Evolutionary conservation across 2,797 vertebrate species (phyloP).

Genomic region (Falco novaeseelandiae): DNA sequence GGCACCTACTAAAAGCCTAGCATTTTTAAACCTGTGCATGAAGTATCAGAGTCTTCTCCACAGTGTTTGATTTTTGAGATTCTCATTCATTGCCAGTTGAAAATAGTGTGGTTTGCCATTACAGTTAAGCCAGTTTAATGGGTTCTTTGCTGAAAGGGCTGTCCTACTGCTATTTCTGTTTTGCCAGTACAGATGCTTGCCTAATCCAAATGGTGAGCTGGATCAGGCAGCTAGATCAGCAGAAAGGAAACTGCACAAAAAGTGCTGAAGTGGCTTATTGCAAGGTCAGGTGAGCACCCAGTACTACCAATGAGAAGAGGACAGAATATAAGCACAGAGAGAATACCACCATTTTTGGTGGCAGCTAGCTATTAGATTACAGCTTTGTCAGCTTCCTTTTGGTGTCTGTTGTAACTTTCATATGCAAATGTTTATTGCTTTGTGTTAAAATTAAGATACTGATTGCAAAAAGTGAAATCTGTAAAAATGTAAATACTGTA

Average conservation of each 20-base stretch:
- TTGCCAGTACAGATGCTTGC: neutral
- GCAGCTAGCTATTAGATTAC: neutral
- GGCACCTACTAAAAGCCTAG: neutral
- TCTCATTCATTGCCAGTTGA: neutral
- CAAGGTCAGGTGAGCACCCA: neutral
- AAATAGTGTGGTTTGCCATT: neutral
- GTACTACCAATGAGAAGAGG: neutral
- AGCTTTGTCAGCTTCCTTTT: neutral
- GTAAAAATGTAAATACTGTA: slow-evolving; percentile 9
- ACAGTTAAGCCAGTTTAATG: neutral
- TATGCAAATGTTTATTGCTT: neutral
- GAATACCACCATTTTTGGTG: neutral
- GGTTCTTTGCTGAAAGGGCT: neutral
- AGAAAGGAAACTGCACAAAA: neutral
- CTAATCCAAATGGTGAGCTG: neutral
- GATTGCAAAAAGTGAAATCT: slow-evolving; percentile 1
- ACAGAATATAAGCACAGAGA: neutral
- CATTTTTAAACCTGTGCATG: neutral
- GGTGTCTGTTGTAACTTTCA: neutral
- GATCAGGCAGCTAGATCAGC: neutral
- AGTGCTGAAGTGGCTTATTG: neutral
- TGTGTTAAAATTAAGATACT: neutral
- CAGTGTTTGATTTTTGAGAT: neutral
- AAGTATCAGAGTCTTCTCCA: neutral
- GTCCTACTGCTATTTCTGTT: neutral